Evolutionary conservation across 2,888 invertebrate species (phyloP).

Genomic region (Cryptus armator): DNA sequence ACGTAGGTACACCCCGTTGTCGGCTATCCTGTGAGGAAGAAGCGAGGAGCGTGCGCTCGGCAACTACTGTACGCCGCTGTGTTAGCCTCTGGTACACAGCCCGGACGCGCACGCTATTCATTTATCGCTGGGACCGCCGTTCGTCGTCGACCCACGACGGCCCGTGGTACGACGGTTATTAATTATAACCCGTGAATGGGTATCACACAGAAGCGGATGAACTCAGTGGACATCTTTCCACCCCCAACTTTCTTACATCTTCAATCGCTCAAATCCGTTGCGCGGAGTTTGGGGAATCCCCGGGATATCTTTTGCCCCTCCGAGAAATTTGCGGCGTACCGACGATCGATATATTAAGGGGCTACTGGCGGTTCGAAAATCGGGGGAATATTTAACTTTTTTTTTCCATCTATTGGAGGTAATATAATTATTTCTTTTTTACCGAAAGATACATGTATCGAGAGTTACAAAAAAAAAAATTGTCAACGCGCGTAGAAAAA

Average conservation of each 20-base stretch:
- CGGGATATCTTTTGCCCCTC: too few species aligned
- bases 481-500: too few species aligned
- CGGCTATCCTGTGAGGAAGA: conserved; percentile 36
- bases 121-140: conserved; percentile 66
- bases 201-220: conserved; percentile 33
- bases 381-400: too few species aligned
- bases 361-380: too few species aligned
- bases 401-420: too few species aligned
- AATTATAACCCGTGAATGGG: conserved; percentile 69
- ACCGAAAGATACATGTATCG: too few species aligned
- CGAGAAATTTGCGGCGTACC: too few species aligned
- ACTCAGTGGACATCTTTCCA: conserved; percentile 16
- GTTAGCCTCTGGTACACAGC: conserved; percentile 16
- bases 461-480: too few species aligned
- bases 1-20: conserved; percentile 7
- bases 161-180: conserved; percentile 66
- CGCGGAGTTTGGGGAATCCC: too few species aligned
- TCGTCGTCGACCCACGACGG: conserved; percentile 67
- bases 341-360: too few species aligned
- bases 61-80: conserved; percentile 29
- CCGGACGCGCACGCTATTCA: conserved; percentile 65
- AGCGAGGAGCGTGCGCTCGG: not conserved
- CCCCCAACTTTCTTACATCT: conserved; percentile 25
- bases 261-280: not conserved
- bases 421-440: too few species aligned